Evolutionary conservation across 2,797 vertebrate genomes (phyloP).

Genomic region (Silurus lanzhouensis): DNA sequence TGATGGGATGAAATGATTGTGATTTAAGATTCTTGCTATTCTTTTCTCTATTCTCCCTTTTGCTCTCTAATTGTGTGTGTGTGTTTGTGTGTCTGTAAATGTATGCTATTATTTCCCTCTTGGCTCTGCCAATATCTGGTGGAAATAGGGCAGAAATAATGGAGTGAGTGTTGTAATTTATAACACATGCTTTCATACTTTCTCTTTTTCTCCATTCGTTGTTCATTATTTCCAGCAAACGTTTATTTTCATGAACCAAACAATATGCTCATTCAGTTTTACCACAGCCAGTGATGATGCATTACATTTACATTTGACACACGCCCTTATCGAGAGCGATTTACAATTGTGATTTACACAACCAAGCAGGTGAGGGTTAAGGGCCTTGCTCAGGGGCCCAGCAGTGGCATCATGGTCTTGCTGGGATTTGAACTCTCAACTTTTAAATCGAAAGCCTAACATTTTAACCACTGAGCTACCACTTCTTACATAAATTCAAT

Average conservation of each 20-base stretch:
- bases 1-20: no score
- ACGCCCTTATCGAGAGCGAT: no score
- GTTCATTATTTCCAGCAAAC: background rate
- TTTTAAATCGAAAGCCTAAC: no score
- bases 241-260: conserved; percentile 5
- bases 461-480: no score
- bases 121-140: conserved; percentile 66
- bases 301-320: background rate
- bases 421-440: no score
- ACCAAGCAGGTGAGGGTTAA: no score
- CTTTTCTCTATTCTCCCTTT: background rate
- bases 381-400: no score
- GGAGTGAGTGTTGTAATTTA: conserved; percentile 45
- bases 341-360: no score
- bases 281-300: no score
- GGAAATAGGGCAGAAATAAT: conserved; percentile 73
- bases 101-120: conserved; percentile 61
- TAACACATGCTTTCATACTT: background rate
- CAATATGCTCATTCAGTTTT: conserved; percentile 1
- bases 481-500: no score
- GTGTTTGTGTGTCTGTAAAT: background rate
- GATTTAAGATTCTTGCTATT: no score
- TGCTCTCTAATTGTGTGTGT: background rate
- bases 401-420: no score
- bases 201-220: background rate